A percentile compares a stretch with the other conserved stretches of the same genome.
These are phyloP conservation scores for Clupea harengus DNA, from an alignment of 2,113 vertebrate genomes.

Conservation along the genomic window DNA sequence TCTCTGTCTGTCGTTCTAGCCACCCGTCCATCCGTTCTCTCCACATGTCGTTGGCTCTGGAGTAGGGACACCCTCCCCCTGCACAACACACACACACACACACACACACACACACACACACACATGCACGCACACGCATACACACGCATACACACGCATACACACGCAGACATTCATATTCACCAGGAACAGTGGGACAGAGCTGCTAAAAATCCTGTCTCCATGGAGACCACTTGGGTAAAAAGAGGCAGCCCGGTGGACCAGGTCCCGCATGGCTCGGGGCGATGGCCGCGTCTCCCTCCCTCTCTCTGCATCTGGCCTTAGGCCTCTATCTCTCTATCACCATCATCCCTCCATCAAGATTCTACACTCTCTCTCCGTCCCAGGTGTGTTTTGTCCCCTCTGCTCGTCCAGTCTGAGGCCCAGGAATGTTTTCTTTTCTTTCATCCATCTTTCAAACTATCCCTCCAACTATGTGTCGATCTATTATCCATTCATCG, in stretches of 20 bases:
- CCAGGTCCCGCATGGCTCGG: constrained; percentile 33
- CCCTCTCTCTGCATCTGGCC: not conserved
- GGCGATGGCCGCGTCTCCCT: constrained; percentile 25
- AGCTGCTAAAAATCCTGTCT: constrained; percentile 41
- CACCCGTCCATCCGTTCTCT: constrained; percentile 25
- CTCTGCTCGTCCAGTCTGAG: not conserved
- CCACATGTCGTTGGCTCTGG: constrained; percentile 26
- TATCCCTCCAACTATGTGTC: not conserved
- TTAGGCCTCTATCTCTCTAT: constrained; percentile 2
- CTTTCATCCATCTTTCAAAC: not conserved
- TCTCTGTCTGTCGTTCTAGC: constrained; percentile 16
- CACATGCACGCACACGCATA: too few relatives aligned
- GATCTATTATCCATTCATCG: constrained; percentile 3
- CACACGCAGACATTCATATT: constrained; percentile 21
- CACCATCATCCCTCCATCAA: not conserved
- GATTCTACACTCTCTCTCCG: too few relatives aligned
- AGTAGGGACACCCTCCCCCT: constrained; percentile 11
- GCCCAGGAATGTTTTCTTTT: not conserved
- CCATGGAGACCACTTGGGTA: constrained; percentile 49
- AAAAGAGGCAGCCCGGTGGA: constrained; percentile 34
- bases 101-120: constrained; percentile 16
- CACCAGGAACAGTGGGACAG: constrained; percentile 32
- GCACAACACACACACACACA: constrained; percentile 8
- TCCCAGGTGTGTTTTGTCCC: too few relatives aligned
- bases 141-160: not conserved